Conservation (phyloP, 1,140 invertebrate genomes). For the Halotydeus destructor region DNA sequence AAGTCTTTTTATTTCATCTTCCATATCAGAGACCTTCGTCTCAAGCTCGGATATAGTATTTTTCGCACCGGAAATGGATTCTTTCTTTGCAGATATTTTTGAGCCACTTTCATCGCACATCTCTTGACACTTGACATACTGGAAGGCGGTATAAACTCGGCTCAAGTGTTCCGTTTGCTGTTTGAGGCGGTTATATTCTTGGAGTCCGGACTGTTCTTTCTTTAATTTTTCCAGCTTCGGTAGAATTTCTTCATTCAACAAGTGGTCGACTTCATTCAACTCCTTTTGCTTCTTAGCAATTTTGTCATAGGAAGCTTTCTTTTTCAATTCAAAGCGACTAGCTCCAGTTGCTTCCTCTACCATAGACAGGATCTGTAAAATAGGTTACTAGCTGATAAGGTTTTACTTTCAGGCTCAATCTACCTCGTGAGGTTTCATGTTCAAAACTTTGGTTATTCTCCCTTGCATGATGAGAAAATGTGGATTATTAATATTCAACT, state of each 20-base stretch:
- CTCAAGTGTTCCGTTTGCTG: slow-evolving; percentile 66
- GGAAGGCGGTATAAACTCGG: slow-evolving; percentile 51
- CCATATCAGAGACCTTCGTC: slow-evolving; percentile 26
- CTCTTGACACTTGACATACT: slow-evolving; percentile 35
- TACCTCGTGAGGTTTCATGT: slow-evolving; percentile 94
- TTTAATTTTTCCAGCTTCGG: slow-evolving; percentile 69
- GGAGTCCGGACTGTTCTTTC: slow-evolving; percentile 57
- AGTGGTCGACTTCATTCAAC: slow-evolving; percentile 59
- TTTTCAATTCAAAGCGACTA: slow-evolving; percentile 86
- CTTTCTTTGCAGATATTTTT: slow-evolving; percentile 21
- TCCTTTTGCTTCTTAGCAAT: slow-evolving; percentile 88
- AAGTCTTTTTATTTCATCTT: slow-evolving; percentile 28
- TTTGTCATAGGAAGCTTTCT: slow-evolving; percentile 58
- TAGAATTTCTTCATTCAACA: slow-evolving; percentile 58
- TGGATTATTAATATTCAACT: slow-evolving; percentile 96
- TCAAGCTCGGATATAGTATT: slow-evolving; percentile 20
- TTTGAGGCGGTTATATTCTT: slow-evolving; percentile 59
- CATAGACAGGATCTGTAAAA: slow-evolving; percentile 69
- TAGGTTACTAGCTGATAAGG: slow-evolving; percentile 9
- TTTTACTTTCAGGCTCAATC: too few species aligned
- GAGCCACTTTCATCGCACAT: slow-evolving; percentile 31
- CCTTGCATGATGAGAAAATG: slow-evolving; percentile 99
- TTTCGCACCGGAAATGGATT: slow-evolving; percentile 15
- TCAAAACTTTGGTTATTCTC: slow-evolving; percentile 93
- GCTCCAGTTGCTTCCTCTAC: slow-evolving; percentile 99